Evolutionary conservation across 2,797 vertebrate genomes (phyloP).

Genomic region (Acestrorhynchus altus): DNA sequence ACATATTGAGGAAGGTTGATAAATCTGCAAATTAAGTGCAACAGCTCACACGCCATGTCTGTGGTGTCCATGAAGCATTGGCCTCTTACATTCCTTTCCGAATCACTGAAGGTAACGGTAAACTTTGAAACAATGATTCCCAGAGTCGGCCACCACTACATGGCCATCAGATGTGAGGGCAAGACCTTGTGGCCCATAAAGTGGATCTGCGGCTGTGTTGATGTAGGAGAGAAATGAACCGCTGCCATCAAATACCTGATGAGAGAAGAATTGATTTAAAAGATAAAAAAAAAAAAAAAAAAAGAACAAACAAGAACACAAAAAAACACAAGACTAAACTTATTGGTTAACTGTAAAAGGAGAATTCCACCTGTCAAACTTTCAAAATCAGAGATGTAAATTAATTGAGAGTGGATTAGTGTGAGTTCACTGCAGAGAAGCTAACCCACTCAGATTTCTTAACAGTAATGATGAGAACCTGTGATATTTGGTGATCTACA

Average conservation of each 20-base stretch:
- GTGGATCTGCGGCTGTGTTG: conserved; percentile 96
- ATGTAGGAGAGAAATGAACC: conserved; percentile 98
- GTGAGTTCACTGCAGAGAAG: no score
- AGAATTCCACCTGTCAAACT: no score
- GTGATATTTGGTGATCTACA: no score
- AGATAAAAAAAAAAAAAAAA: no score
- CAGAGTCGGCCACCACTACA: conserved; percentile 97
- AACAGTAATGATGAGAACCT: no score
- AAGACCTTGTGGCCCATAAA: conserved; percentile 96
- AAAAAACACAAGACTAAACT: no score
- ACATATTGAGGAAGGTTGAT: background rate
- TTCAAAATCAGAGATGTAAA: no score
- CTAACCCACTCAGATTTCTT: no score
- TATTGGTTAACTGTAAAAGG: no score
- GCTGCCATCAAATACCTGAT: conserved; percentile 94
- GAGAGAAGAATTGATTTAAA: background rate
- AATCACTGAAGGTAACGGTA: conserved; percentile 95
- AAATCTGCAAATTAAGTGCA: conserved; percentile 41
- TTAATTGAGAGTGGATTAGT: no score
- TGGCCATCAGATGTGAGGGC: conserved; percentile 96
- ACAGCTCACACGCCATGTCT: conserved; percentile 17
- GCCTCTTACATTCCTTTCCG: background rate
- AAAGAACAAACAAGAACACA: no score
- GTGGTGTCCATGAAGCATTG: conserved; percentile 5
- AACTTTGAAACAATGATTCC: conserved; percentile 99